Conservation (phyloP, 1,140 invertebrate genomes). For the Polyergus mexicanus region DNA sequence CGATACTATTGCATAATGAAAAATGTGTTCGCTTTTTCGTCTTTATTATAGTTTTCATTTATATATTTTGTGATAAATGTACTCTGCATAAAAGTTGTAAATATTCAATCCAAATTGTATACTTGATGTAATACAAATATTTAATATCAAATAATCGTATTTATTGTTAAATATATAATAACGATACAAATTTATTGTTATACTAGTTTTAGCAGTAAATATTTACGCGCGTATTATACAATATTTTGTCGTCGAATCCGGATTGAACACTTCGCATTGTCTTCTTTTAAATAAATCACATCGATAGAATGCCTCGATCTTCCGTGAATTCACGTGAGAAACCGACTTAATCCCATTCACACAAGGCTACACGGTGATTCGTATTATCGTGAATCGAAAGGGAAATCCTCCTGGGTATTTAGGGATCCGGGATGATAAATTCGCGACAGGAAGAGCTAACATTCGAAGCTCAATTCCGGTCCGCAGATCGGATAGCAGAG, state of each 20-base stretch:
- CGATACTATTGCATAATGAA: background rate
- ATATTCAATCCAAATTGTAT: background rate
- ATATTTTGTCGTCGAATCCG: background rate
- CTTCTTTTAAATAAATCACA: slow-evolving; percentile 27
- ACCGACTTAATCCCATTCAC: slow-evolving; percentile 43
- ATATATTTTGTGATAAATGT: background rate
- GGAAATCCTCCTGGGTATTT: slow-evolving; percentile 44
- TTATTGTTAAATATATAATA: background rate
- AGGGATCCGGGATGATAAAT: slow-evolving; percentile 63
- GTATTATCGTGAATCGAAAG: slow-evolving; percentile 35
- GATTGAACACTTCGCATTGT: background rate
- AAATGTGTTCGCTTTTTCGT: background rate
- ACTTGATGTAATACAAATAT: background rate
- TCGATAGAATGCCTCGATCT: slow-evolving; percentile 23
- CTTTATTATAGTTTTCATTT: background rate
- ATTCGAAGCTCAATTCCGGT: slow-evolving; percentile 54
- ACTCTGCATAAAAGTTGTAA: background rate
- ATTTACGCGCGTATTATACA: background rate
- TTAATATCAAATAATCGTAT: background rate
- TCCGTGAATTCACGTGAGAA: slow-evolving; percentile 26
- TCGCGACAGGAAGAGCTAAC: slow-evolving; percentile 54
- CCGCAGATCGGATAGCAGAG: slow-evolving; percentile 19
- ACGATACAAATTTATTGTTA: background rate
- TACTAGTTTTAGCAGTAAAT: slow-evolving; percentile 6
- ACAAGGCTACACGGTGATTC: slow-evolving; percentile 7